Evolutionary conservation across 2,113 vertebrate species (phyloP), one percentile per base, ranked within the genome.

Genomic region (Lophochroa leadbeateri): DNA sequence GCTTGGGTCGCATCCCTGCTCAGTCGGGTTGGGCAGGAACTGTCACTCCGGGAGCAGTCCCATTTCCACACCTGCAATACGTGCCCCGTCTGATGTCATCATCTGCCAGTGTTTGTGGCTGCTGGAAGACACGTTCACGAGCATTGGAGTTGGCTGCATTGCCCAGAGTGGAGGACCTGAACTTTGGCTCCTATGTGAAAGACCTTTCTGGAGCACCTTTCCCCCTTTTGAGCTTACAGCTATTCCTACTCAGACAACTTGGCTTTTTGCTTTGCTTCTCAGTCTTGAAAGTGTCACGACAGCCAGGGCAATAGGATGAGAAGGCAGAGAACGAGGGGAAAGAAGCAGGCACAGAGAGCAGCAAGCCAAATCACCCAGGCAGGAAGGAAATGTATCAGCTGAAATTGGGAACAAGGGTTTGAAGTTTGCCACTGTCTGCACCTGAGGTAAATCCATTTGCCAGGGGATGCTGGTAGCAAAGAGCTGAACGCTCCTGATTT

Each of bases 391-490:
- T n/a, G 50, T 75, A 88, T 84, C 44, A 6, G 70, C 67, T 69
- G 64, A 72, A 93, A 94, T 68, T 16, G 46, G 81, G 86, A 84
- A 49, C 57, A 84, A 28, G 8, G 4, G 69, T 71, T 89, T 52
- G 8, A 46, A 78, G 86, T 94, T 95, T 68, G 84, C 75, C 88
- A 65, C 84, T 76, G 96, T 83, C 94, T 86, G 88, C 75, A 67
- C 88, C 86, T 70, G 75, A 90, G 92, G 91, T 68, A 94, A 95
- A 95, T 94, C 92, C 10, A 0, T 68, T 94, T 71, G 71, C 89
- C 1, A 3, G 47, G n/a, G 74, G 68, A 87, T 83, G 71, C 35
- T 46, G 82, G 91, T 82, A 91, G 83, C 60, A 75, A n/a, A 57
- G 60, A 82, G 52, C 90, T 83, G 86, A 93, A 82, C 4, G 9